Conservation (phyloP, 2,797 vertebrate genomes). For the Fistularia tabacaria region DNA sequence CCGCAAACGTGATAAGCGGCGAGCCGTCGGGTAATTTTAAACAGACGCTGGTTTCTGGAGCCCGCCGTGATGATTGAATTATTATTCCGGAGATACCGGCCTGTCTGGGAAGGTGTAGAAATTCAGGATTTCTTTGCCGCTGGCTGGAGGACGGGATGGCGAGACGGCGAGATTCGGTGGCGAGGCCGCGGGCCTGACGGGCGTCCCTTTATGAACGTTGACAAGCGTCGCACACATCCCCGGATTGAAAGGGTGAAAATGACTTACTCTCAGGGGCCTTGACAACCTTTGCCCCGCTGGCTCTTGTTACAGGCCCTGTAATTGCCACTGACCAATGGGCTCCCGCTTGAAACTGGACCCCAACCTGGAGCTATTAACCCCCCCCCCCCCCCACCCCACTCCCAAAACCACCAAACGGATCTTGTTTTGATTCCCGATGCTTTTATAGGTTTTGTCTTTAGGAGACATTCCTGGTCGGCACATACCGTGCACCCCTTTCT, state of each 20-base stretch:
- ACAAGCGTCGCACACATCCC: constrained; percentile 52
- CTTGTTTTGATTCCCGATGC: constrained; percentile 74
- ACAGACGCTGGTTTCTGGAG: not conserved
- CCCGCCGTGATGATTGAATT: not conserved
- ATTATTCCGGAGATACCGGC: no score
- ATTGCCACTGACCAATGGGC: constrained; percentile 72
- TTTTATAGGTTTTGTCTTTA: constrained; percentile 77
- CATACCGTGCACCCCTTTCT: constrained; percentile 71
- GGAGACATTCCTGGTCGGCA: constrained; percentile 73
- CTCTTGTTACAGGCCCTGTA: constrained; percentile 68
- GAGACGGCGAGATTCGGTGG: no score
- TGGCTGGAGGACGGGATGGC: no score
- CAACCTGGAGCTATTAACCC: constrained; percentile 64
- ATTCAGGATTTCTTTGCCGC: no score
- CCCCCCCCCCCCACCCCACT: constrained; percentile 6
- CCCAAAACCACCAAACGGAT: constrained; percentile 46
- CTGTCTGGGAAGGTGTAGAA: no score
- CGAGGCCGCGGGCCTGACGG: constrained; percentile 17
- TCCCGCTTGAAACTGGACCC: constrained; percentile 68
- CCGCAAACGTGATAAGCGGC: constrained; percentile 21
- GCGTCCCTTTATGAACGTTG: constrained; percentile 66
- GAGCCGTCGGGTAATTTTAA: not conserved
- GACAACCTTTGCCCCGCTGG: constrained; percentile 69
- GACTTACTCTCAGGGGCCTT: constrained; percentile 66
- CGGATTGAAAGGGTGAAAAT: constrained; percentile 65